Conservation (phyloP, 2,113 vertebrate species). For the Periophthalmus modestus region DNA sequence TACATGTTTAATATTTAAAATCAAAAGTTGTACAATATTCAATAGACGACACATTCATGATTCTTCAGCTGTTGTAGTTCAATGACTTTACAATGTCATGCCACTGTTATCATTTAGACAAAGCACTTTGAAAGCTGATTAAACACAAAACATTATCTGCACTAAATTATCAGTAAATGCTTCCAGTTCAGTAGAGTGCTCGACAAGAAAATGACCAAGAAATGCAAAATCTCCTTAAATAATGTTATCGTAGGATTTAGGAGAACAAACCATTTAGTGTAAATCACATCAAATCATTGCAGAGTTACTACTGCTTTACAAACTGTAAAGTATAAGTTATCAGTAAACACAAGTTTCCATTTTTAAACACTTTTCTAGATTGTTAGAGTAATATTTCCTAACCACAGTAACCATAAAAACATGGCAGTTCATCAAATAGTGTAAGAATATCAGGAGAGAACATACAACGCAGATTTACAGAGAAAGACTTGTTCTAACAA, state of each 20-base stretch:
- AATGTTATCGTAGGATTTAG: neutral
- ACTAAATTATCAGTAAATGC: slow-evolving; percentile 20
- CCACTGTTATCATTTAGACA: slow-evolving; percentile 24
- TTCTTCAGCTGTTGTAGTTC: slow-evolving; percentile 11
- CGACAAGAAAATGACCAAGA: slow-evolving; percentile 40
- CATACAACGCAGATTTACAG: neutral
- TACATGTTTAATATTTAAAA: slow-evolving; percentile 68
- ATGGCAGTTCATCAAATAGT: neutral
- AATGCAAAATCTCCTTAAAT: slow-evolving; percentile 32
- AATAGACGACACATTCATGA: slow-evolving; percentile 55
- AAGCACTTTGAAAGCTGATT: slow-evolving; percentile 6
- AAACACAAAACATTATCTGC: slow-evolving; percentile 24
- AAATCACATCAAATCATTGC: neutral
- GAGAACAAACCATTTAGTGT: slow-evolving; percentile 10
- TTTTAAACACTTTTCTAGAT: neutral
- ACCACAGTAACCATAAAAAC: slow-evolving; percentile 6
- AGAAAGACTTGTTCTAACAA: neutral
- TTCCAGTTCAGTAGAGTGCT: slow-evolving; percentile 26
- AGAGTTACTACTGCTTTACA: neutral
- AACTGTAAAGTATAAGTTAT: slow-evolving; percentile 16
- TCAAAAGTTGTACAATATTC: slow-evolving; percentile 59
- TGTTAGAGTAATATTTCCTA: neutral
- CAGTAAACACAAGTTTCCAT: slow-evolving; percentile 11
- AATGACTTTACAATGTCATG: neutral
- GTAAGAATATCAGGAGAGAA: neutral